Evolutionary conservation across 1,140 invertebrate species (phyloP), one percentile per base, ranked within the genome.

Genomic region (Lepidurus apus): DNA sequence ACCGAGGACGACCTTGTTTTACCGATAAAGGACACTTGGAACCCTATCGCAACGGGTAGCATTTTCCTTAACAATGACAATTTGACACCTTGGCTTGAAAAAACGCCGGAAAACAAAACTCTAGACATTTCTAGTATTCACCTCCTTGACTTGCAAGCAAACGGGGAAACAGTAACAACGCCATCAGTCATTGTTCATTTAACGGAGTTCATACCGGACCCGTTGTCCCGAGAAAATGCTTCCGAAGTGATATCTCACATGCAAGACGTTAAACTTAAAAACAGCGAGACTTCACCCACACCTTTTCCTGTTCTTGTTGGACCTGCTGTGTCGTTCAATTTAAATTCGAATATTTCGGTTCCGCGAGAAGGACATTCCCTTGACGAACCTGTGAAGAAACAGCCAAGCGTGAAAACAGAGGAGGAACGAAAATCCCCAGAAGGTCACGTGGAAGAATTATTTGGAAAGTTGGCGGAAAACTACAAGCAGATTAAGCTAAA

Each of bases 401-500:
- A 21, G 1, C 7, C 13, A 21, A 65, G 13, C 13, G 53, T 13
- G 13, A 65, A 65, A 65, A 13, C 17, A 7, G 53, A 65, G 6
- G 78, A 79, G 47, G 78, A 79, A 24, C 78, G 78, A 24, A 43
- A 45, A 44, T 47, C 65, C 21, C n/a, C 78, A 1, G 74, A 74
- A 26, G 13, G 42, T 24, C 78, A 79, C 74, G 74, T 79, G 26
- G 78, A 44, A n/a, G 78, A 79, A 75, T 44, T 45, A n/a, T 45
- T 79, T 43, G 26, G 73, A n/a, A 74, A 43, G 13, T 44, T 79
- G 34, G 43, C 34, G 43, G 74, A 79, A 42, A 34, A 75, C 34
- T 79, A 79, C 24, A 21, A 73, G 6, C 44, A 45, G 13, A 79
- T 79, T 43, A 79, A 79, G 53, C 73, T 75, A 74, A 79, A 79